Conservation (phyloP, 2,888 invertebrate genomes). For the Diarsia dahlii region DNA sequence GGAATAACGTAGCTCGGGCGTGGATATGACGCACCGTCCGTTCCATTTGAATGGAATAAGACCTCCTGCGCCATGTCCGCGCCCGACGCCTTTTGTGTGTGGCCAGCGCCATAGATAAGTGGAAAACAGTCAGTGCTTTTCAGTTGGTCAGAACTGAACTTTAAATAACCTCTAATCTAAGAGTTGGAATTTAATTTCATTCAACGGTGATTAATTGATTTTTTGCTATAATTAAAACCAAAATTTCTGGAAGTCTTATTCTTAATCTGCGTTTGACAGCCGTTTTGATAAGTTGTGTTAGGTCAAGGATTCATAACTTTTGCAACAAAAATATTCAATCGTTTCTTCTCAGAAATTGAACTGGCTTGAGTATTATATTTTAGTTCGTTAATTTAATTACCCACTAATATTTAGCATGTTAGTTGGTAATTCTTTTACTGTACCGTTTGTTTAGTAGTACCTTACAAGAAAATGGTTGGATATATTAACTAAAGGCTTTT, state of each 20-base stretch:
- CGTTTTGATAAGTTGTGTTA: neutral
- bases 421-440: neutral
- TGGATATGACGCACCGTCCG: too few relatives aligned
- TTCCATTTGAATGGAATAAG: too few relatives aligned
- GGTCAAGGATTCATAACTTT: neutral
- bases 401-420: neutral
- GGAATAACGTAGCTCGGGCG: too few relatives aligned
- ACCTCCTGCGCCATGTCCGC: too few relatives aligned
- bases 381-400: neutral
- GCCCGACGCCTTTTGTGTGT: too few relatives aligned
- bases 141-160: neutral
- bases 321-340: neutral
- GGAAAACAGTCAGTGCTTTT: slow-evolving; percentile 26
- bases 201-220: neutral
- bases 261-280: neutral
- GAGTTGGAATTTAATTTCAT: neutral
- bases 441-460: neutral
- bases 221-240: neutral
- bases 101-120: neutral
- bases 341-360: neutral
- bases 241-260: neutral
- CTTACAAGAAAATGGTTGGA: neutral
- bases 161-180: neutral
- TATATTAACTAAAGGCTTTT: neutral
- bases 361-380: neutral